Evolutionary conservation across 53 echinoderm and acorn worm species (phyloP).

Genomic region (Arbacia lixula): DNA sequence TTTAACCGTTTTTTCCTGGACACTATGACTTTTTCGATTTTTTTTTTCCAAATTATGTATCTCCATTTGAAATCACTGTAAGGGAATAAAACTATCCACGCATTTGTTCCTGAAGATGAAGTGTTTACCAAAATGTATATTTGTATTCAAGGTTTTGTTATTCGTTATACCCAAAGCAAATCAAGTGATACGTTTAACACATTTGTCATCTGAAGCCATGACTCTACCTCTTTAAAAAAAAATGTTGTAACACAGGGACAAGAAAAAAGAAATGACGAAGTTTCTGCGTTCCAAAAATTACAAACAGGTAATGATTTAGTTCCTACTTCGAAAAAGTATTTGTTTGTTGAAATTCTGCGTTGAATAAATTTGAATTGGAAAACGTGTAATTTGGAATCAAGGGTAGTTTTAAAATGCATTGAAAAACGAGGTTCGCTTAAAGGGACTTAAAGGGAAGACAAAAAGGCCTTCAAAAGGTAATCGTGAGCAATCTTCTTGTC

Average conservation of each 20-base stretch:
- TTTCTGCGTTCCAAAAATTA: background rate
- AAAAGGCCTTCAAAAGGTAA: background rate
- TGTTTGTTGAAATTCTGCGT: constrained; percentile 9
- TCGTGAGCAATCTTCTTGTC: background rate
- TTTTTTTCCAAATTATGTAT: too few relatives aligned
- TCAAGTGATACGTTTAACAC: background rate
- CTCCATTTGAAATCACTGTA: too few relatives aligned
- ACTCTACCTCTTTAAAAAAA: background rate
- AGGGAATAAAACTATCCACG: too few relatives aligned
- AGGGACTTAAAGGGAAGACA: too few relatives aligned
- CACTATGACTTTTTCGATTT: too few relatives aligned
- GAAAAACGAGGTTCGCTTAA: background rate
- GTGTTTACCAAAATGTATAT: background rate
- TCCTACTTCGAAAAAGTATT: background rate
- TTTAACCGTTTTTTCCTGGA: too few relatives aligned
- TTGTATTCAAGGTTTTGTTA: background rate
- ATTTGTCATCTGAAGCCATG: background rate
- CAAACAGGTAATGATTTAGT: background rate
- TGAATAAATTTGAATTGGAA: constrained; percentile 42
- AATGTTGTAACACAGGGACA: background rate
- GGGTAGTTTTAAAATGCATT: background rate
- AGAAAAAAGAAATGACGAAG: background rate
- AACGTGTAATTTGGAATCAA: constrained; percentile 1
- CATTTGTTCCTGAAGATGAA: background rate
- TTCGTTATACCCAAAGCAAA: background rate